Percentiles rank a stretch among this genome's conserved stretches.
phyloP scores from a whole-genome alignment of 1,140 invertebrate species.

The Cataglyphis hispanica region DNA sequence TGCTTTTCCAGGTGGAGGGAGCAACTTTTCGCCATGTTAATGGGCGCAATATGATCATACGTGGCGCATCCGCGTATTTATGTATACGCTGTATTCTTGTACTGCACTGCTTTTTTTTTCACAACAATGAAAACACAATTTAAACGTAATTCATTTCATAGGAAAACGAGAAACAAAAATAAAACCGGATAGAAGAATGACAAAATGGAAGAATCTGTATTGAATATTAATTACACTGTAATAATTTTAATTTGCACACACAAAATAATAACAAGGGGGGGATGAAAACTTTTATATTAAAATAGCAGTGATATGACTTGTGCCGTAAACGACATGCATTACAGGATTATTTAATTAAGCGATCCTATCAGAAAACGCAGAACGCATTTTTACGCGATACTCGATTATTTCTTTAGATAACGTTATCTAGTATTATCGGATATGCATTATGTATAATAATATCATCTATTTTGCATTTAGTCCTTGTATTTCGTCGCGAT shows the following conservation, averaged over 20 bases:
- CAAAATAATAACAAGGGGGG: neutral
- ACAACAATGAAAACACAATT: neutral
- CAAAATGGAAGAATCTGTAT: neutral
- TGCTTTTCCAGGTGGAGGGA: slow-evolving; percentile 71
- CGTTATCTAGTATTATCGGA: slow-evolving; percentile 2
- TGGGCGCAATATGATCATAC: slow-evolving; percentile 85
- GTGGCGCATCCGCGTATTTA: slow-evolving; percentile 78
- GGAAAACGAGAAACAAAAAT: neutral
- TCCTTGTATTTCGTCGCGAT: slow-evolving; percentile 3
- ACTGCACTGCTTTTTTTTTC: neutral
- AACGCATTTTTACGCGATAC: slow-evolving; percentile 14
- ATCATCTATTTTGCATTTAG: slow-evolving; percentile 33
- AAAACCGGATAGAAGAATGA: neutral
- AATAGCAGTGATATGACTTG: slow-evolving; percentile 27
- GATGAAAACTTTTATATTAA: slow-evolving; percentile 20
- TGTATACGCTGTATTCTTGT: slow-evolving; percentile 50
- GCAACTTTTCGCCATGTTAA: slow-evolving; percentile 85
- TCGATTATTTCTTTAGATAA: slow-evolving; percentile 1
- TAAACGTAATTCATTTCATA: slow-evolving; percentile 22
- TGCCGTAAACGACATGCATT: neutral
- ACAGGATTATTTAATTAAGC: slow-evolving; percentile 45
- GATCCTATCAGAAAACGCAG: slow-evolving; percentile 18
- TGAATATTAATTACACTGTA: neutral
- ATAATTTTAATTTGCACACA: neutral
- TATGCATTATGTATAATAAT: slow-evolving; percentile 35